A percentile compares a stretch with the other conserved stretches of the same genome.
Evolutionary conservation across 2,888 invertebrate species (phyloP).

Genomic region (Brenthis hecate): DNA sequence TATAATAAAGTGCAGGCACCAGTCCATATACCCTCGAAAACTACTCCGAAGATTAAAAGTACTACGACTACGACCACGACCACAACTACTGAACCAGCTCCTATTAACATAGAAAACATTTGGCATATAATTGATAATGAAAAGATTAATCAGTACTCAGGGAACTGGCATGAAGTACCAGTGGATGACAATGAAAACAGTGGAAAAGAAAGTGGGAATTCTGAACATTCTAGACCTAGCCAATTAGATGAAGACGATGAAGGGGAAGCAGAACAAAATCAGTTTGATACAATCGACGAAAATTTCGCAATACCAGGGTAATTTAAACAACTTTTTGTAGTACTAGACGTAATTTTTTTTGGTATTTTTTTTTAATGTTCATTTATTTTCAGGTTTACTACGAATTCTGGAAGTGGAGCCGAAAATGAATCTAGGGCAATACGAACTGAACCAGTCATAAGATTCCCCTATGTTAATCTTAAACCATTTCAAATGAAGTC

Average conservation of each 20-base stretch:
- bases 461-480: conserved; percentile 72
- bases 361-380: not conserved
- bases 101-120: conserved; percentile 66
- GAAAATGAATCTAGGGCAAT: conserved; percentile 78
- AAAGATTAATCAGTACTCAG: conserved; percentile 60
- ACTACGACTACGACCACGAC: conserved; percentile 51
- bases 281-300: conserved; percentile 50
- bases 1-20: conserved; percentile 55
- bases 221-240: not conserved
- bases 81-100: conserved; percentile 45
- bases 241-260: conserved; percentile 35
- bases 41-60: conserved; percentile 38
- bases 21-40: conserved; percentile 53
- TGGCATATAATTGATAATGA: conserved; percentile 77
- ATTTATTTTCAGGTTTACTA: conserved; percentile 60
- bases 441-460: conserved; percentile 66
- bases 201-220: conserved; percentile 25
- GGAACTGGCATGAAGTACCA: conserved; percentile 65
- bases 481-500: conserved; percentile 74
- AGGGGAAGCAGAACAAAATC: conserved; percentile 37
- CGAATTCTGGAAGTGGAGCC: conserved; percentile 66
- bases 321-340: conserved; percentile 3
- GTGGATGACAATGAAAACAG: conserved; percentile 45
- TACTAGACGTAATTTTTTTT: no score
- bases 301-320: conserved; percentile 75